These are phyloP conservation scores for Carposina sasakii DNA, from an alignment of 1,140 invertebrate genomes.

Conservation along the genomic window DNA sequence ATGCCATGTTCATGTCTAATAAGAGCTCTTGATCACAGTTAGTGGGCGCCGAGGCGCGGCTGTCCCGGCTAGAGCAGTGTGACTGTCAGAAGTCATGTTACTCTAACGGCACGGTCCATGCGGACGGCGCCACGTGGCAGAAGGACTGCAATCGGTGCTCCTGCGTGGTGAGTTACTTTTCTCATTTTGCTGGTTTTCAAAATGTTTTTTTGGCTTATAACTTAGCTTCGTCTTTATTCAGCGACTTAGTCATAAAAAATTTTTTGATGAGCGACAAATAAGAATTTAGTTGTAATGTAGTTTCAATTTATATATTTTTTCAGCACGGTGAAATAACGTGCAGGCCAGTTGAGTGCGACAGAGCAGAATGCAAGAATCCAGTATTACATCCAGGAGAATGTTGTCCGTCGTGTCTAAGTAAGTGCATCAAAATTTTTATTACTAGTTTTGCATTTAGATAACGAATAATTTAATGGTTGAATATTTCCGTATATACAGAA, in stretches of 20 bases:
- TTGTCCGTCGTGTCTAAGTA: slow-evolving; percentile 89
- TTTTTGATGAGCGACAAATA: too few species aligned
- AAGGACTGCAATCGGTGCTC: slow-evolving; percentile 86
- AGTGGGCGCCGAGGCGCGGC: slow-evolving; percentile 81
- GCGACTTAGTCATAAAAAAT: too few species aligned
- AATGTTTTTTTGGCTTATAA: too few species aligned
- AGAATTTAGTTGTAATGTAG: too few species aligned
- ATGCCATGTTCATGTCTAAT: too few species aligned
- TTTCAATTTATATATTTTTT: too few species aligned
- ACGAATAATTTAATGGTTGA: too few species aligned
- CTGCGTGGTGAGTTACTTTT: slow-evolving; percentile 78
- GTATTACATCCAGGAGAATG: slow-evolving; percentile 84
- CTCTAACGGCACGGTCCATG: slow-evolving; percentile 83
- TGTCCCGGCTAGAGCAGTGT: slow-evolving; percentile 87
- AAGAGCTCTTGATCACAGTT: slow-evolving; percentile 75
- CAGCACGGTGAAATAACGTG: slow-evolving; percentile 89
- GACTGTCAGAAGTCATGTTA: slow-evolving; percentile 91
- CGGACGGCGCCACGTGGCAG: slow-evolving; percentile 88
- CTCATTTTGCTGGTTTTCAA: too few species aligned
- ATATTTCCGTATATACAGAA: too few species aligned
- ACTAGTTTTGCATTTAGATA: background rate
- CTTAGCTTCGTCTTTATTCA: too few species aligned
- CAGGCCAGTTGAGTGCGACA: slow-evolving; percentile 83
- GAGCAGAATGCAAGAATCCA: slow-evolving; percentile 84
- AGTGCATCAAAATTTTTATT: slow-evolving; percentile 60